A percentile compares a stretch with the other conserved stretches of the same genome.
Evolutionary conservation across 2,797 vertebrate species (phyloP).

Genomic region (Cuniculus paca): DNA sequence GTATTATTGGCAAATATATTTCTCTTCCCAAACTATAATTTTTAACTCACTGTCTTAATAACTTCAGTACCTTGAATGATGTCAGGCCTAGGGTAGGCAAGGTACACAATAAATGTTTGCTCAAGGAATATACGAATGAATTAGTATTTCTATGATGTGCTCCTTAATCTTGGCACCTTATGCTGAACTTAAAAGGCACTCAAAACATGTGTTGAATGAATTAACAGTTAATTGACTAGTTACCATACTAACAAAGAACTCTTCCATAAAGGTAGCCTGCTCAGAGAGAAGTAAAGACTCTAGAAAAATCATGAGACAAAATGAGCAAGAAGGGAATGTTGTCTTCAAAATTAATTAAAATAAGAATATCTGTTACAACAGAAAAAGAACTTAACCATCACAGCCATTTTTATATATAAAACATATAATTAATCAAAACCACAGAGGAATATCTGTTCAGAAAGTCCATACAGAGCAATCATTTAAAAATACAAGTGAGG

Average conservation of each 20-base stretch:
- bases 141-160: constrained; percentile 10
- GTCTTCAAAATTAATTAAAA: background rate
- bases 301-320: constrained; percentile 33
- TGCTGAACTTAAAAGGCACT: constrained; percentile 53
- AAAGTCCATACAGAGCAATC: background rate
- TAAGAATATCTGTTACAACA: background rate
- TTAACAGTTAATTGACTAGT: background rate
- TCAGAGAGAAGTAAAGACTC: constrained; percentile 19
- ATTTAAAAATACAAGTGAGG: constrained; percentile 58
- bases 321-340: background rate
- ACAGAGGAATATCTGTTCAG: constrained; percentile 23
- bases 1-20: background rate
- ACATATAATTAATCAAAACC: constrained; percentile 30
- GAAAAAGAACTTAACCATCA: constrained; percentile 54
- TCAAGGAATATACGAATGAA: background rate
- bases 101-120: constrained; percentile 32
- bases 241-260: constrained; percentile 65
- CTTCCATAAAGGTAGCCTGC: constrained; percentile 26
- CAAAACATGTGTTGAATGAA: constrained; percentile 48
- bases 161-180: constrained; percentile 37
- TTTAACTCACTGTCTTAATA: constrained; percentile 58
- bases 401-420: background rate
- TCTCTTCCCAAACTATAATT: constrained; percentile 4
- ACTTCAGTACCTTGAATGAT: background rate
- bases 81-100: background rate